Evolutionary conservation across 2,113 vertebrate species (phyloP), one percentile per base, ranked within the genome.

Genomic region (Rhegmatorhina hoffmannsi): DNA sequence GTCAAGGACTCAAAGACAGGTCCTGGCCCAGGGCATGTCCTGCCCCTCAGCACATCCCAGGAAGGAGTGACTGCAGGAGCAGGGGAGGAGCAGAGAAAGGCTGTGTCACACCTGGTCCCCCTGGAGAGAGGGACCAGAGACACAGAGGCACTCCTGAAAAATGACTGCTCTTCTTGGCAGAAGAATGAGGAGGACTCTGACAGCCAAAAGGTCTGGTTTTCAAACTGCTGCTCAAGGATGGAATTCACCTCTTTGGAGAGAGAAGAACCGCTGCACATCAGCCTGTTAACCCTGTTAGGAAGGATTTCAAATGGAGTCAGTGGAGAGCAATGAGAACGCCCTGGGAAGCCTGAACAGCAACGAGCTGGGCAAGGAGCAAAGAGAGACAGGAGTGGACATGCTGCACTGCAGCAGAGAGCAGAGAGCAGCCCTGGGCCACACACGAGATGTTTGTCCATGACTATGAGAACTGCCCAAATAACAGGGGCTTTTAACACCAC

Each of bases 371-470:
- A 67, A 73, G 86, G 56, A 40, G 20, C 31, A 50, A 17, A 10
- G 52, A 11, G 18, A 46, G 43, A 47, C 31, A 49, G 19, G 46
- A 38, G 43, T 4, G 28, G 31, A 38, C 15, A 11, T 25, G 17
- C 36, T 20, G 7, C 50, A 26, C 25, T 52, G 50, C 50, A 55
- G 38, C 6, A 29, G 36, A 23, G 40, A 74, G 55, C 1, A 13
- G 21, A 77, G 52, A 46, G 55, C 2, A 67, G n/a, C 56, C 33
- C 17, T 2, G 29, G 33, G 29, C 33, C 38, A 58, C 28, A 24
- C 44, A 52, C 0, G 0, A 70, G 69, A 24, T 25, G 40, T 11
- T 26, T 55, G 34, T 5, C 55, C 11, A 5, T 16, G 78, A 66
- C 36, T 60, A 9, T 44, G 47, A 70, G 36, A 75, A 46, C 18